These are phyloP conservation scores for Lochmaea crataegi DNA, from an alignment of 2,888 invertebrate species.

Conservation along the genomic window DNA sequence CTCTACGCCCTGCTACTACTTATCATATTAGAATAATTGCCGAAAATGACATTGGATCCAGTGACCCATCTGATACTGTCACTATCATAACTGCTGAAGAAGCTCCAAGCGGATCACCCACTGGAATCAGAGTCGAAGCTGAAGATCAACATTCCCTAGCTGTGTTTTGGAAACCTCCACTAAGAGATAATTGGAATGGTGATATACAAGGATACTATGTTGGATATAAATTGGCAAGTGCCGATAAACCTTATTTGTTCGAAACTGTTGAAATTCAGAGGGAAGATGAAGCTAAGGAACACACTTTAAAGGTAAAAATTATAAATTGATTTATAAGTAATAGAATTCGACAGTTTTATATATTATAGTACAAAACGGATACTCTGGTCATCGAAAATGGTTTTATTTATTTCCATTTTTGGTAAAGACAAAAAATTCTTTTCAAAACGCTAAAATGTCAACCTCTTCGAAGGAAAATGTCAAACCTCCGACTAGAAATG, in stretches of 20 bases:
- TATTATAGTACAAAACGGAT: no score
- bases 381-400: no score
- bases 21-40: conserved; percentile 94
- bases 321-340: neutral
- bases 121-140: conserved; percentile 86
- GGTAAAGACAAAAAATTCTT: no score
- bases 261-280: conserved; percentile 93
- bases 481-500: no score
- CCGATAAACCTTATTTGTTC: conserved; percentile 88
- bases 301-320: conserved; percentile 72
- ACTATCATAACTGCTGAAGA: conserved; percentile 97
- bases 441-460: no score
- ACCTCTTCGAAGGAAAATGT: no score
- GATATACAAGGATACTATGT: conserved; percentile 92
- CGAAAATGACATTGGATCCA: conserved; percentile 93
- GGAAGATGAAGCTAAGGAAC: conserved; percentile 92
- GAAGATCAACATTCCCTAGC: conserved; percentile 88
- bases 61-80: conserved; percentile 91
- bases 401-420: no score
- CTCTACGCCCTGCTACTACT: conserved; percentile 89
- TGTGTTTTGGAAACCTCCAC: conserved; percentile 92
- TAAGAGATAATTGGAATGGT: conserved; percentile 91
- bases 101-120: conserved; percentile 80
- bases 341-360: no score
- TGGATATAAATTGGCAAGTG: conserved; percentile 86